These are phyloP conservation scores for Aradophagus sp. DNA, from an alignment of 1,140 invertebrate genomes.

Conservation along the genomic window DNA sequence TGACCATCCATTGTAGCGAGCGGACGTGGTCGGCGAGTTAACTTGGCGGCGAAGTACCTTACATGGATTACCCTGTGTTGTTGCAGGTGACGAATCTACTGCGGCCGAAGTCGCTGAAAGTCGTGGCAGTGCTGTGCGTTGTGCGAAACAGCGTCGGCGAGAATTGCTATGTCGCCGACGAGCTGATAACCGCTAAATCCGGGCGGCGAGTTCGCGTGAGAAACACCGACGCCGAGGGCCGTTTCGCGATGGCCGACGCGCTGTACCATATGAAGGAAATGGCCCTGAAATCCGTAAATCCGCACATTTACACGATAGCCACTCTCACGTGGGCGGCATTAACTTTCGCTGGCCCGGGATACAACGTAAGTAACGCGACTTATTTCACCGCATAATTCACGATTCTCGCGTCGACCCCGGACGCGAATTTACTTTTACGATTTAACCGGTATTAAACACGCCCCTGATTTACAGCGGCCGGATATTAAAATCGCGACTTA, in stretches of 20 bases:
- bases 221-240: slow-evolving; percentile 54
- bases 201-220: slow-evolving; percentile 89
- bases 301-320: slow-evolving; percentile 95
- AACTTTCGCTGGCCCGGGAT: slow-evolving; percentile 84
- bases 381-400: slow-evolving; percentile 50
- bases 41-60: slow-evolving; percentile 14
- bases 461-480: too few relatives aligned
- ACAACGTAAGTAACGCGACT: slow-evolving; percentile 79
- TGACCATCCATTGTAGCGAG: too few relatives aligned
- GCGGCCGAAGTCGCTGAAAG: slow-evolving; percentile 88
- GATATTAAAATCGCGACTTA: too few relatives aligned
- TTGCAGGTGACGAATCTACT: slow-evolving; percentile 78
- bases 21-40: too few relatives aligned
- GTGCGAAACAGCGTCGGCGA: slow-evolving; percentile 94
- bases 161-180: slow-evolving; percentile 93
- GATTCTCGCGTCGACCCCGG: slow-evolving; percentile 11
- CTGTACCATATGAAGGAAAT: slow-evolving; percentile 86
- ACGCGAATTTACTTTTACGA: too few relatives aligned
- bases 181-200: slow-evolving; percentile 90
- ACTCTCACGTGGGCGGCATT: slow-evolving; percentile 94
- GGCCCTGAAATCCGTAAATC: slow-evolving; percentile 80
- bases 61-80: slow-evolving; percentile 31
- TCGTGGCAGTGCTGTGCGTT: slow-evolving; percentile 88
- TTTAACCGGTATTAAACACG: too few relatives aligned
- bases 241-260: slow-evolving; percentile 91